A percentile compares a stretch with the other conserved stretches of the same genome.
These are phyloP conservation scores for Atopsyche davidsoni DNA, from an alignment of 1,140 invertebrate species.

Conservation along the genomic window DNA sequence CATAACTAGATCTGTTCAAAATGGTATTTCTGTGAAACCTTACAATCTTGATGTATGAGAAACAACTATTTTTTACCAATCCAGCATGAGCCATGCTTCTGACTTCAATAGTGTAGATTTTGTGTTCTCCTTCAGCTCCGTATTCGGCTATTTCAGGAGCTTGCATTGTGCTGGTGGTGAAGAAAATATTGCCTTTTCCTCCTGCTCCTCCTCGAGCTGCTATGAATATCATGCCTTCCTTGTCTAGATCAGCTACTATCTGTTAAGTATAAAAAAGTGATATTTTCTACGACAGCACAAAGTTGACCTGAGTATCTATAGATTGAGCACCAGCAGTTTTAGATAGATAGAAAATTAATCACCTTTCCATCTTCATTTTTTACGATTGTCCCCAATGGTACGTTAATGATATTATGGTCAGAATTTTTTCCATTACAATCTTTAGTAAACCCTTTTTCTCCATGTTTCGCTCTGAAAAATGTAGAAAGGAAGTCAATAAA, in stretches of 20 bases:
- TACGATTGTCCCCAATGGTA: slow-evolving; percentile 86
- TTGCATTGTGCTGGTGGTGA: slow-evolving; percentile 74
- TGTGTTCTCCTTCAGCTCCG: slow-evolving; percentile 78
- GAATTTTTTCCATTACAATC: slow-evolving; percentile 86
- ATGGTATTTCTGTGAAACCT: too few relatives aligned
- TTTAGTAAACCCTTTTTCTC: slow-evolving; percentile 67
- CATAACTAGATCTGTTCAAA: slow-evolving; percentile 8
- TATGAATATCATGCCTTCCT: slow-evolving; percentile 77
- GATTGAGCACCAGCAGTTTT: too few relatives aligned
- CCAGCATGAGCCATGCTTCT: slow-evolving; percentile 92
- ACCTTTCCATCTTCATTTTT: slow-evolving; percentile 53
- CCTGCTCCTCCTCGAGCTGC: slow-evolving; percentile 92
- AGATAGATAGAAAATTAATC: slow-evolving; percentile 1
- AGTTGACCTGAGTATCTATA: too few relatives aligned
- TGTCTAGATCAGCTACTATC: slow-evolving; percentile 65
- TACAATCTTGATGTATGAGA: too few relatives aligned
- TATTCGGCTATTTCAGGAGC: slow-evolving; percentile 81
- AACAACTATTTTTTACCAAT: slow-evolving; percentile 53
- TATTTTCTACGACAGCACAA: background rate
- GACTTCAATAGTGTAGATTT: slow-evolving; percentile 72
- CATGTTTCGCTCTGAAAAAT: slow-evolving; percentile 54
- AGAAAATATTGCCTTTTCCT: slow-evolving; percentile 92
- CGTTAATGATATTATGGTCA: slow-evolving; percentile 66
- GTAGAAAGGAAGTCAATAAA: background rate
- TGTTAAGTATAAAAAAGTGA: background rate